These are phyloP conservation scores for Lasioglossum zephyrum DNA, from an alignment of 2,888 invertebrate species.

Conservation along the genomic window DNA sequence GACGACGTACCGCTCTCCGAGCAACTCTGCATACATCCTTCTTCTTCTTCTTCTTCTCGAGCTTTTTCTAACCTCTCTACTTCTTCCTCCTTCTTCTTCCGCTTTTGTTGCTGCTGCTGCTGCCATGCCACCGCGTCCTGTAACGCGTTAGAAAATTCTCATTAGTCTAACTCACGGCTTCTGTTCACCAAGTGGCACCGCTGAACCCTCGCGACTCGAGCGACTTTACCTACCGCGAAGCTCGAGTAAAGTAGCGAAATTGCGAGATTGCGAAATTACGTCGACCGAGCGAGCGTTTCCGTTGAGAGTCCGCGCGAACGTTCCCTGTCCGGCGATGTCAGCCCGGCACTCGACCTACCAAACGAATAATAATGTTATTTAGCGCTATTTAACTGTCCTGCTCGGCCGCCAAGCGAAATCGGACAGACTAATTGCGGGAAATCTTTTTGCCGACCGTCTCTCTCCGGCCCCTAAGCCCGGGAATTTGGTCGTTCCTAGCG, in stretches of 20 bases:
- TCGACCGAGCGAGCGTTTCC: constrained; percentile 53
- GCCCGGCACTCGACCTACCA: neutral
- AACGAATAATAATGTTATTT: constrained; percentile 47
- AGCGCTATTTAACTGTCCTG: constrained; percentile 42
- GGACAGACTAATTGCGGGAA: constrained; percentile 36
- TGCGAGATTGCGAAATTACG: constrained; percentile 35
- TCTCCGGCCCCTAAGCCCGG: constrained; percentile 9
- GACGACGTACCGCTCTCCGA: constrained; percentile 12
- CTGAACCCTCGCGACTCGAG: constrained; percentile 61
- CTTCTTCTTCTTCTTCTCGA: neutral
- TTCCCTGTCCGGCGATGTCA: constrained; percentile 10
- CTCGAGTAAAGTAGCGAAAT: constrained; percentile 35
- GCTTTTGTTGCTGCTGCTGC: constrained; percentile 27
- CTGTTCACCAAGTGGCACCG: constrained; percentile 67
- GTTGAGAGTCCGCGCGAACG: neutral
- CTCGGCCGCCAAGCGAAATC: constrained; percentile 10
- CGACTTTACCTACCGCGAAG: constrained; percentile 48
- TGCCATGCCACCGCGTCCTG: constrained; percentile 23
- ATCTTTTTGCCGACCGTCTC: constrained; percentile 39
- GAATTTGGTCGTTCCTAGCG: constrained; percentile 21
- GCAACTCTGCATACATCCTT: constrained; percentile 27
- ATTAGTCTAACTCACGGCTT: constrained; percentile 64
- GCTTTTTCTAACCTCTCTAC: neutral
- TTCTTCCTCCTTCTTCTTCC: constrained; percentile 23
- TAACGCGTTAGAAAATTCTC: constrained; percentile 41